Base-by-base conservation (phyloP, 2,888 invertebrate genomes). In the Zaprionus lineosus region DNA sequence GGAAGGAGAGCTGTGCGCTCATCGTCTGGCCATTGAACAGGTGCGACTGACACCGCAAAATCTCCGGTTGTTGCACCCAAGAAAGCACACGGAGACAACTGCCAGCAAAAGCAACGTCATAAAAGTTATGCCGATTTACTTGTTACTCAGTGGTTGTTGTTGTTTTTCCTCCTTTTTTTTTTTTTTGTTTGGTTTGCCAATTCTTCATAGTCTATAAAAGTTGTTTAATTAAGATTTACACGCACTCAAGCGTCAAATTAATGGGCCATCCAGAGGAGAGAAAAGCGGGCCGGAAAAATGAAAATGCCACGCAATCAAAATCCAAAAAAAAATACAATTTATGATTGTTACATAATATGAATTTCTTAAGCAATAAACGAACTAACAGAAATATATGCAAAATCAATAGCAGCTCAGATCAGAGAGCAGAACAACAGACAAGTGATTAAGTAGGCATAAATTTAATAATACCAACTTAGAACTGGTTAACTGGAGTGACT, bases 231-330 rank as follows among this genome's bases (percentile, higher is more conserved):
- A 75, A 71, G 58, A 65, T 43, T 57, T 65, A 57, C 61, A 74
- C 65, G 65, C 72, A 71, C 58, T 74, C 61, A 55, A 75, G 68
- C 65, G 72, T 65, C 55, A 68, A 67, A 58, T 64, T 64, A 68
- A 73, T 59, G 58, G 50, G 52, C 21, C 53, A 55, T 26, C 19
- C 24, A 37, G 9, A 36, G 11, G 12, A 29, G 15, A 21, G 29
- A 16, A 47, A 48, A 63, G 33, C 12, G 48, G 43, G 9, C 28
- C 34, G 48, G 56, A 63, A 47, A 51, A 67, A 48, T 33, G 36
- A 46, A 51, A 65, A 55, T 51, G 40, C 16, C 61, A 53, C 51
- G 52, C 53, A 66, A 65, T 62, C 50, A 8, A 48, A 56, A 51
- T 15, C 56, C 31, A 44, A 9, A 29, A 34, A 46, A 18, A 34